Evolutionary conservation across 2,888 invertebrate genomes (phyloP).

Genomic region (Zaprionus lineosus): DNA sequence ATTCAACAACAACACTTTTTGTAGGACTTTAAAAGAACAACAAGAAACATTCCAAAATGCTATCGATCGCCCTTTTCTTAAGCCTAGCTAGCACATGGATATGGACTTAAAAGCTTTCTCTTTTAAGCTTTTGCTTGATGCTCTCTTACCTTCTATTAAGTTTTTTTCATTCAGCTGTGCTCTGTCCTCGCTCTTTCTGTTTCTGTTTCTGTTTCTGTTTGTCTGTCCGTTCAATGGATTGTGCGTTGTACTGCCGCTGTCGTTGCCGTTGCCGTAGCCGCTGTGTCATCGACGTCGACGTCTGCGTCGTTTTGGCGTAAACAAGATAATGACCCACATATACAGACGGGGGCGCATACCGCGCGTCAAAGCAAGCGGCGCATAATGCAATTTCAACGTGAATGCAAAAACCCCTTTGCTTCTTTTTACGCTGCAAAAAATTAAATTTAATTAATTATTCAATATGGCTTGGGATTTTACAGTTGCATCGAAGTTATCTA

Average conservation of each 20-base stretch:
- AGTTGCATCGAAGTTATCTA: too few species aligned
- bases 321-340: conserved; percentile 75
- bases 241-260: conserved; percentile 16
- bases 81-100: too few species aligned
- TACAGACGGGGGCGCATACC: conserved; percentile 48
- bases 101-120: too few species aligned
- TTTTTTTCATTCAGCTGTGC: not conserved
- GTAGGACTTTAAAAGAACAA: too few species aligned
- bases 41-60: too few species aligned
- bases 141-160: not conserved
- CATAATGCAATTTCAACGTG: conserved; percentile 33
- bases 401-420: not conserved
- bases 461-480: too few species aligned
- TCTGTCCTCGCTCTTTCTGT: not conserved
- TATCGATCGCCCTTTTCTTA: too few species aligned
- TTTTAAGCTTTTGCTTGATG: too few species aligned
- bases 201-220: not conserved
- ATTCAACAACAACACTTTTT: too few species aligned
- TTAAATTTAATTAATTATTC: too few species aligned
- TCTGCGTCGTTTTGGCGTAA: conserved; percentile 50
- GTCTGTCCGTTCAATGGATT: conserved; percentile 16
- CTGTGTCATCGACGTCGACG: conserved; percentile 40
- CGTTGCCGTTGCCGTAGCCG: conserved; percentile 15
- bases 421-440: too few species aligned
- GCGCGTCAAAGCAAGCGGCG: conserved; percentile 42